Evolutionary conservation across 1,140 invertebrate genomes (phyloP).

Genomic region (Lepidurus apus): DNA sequence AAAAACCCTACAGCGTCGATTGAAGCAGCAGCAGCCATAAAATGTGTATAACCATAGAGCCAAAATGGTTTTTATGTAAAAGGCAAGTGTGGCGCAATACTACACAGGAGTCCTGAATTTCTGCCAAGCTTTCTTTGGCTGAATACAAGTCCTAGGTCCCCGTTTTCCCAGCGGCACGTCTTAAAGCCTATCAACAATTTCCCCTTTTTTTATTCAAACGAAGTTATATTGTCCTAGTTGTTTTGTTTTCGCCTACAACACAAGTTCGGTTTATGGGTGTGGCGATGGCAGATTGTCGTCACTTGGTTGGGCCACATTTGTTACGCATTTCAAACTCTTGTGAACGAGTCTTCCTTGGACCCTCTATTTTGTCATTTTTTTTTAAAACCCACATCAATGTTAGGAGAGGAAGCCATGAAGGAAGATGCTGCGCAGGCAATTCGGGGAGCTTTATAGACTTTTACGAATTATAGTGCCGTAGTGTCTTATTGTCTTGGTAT

Average conservation of each 20-base stretch:
- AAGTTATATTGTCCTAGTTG: neutral
- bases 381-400: too few species aligned
- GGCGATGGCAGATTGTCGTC: neutral
- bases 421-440: neutral
- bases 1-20: constrained; percentile 6
- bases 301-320: neutral
- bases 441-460: neutral
- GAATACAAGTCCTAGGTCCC: neutral
- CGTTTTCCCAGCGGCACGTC: neutral
- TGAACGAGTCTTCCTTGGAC: neutral
- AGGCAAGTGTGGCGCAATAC: neutral
- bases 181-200: too few species aligned
- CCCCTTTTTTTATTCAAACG: neutral
- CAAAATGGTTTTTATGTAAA: neutral
- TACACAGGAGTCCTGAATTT: constrained; percentile 8
- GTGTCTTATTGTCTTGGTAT: neutral
- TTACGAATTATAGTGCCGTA: neutral
- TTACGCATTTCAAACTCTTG: neutral
- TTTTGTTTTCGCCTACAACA: neutral
- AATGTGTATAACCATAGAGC: neutral
- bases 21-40: constrained; percentile 1
- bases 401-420: neutral
- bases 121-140: neutral
- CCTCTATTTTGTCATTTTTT: too few species aligned
- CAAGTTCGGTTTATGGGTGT: neutral